Conservation (phyloP, 2,797 vertebrate genomes). For the Neosalanx taihuensis region DNA sequence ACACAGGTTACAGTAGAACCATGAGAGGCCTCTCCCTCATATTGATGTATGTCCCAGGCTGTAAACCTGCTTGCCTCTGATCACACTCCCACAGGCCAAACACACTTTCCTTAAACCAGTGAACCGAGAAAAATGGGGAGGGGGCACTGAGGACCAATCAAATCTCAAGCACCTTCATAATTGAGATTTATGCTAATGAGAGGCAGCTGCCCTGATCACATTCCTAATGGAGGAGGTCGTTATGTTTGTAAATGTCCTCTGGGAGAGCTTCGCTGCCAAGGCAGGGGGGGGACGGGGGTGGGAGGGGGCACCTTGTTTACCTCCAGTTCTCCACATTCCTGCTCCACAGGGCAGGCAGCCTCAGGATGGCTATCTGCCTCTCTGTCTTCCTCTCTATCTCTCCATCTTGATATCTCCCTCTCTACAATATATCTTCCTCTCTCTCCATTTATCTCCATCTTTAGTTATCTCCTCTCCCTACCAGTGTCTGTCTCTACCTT, state of each 20-base stretch:
- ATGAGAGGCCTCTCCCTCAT: constrained; percentile 23
- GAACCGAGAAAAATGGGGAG: constrained; percentile 23
- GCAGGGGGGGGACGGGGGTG: neutral
- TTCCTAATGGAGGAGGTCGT: constrained; percentile 35
- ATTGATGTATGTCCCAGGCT: constrained; percentile 16
- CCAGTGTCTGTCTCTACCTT: neutral
- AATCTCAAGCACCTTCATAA: constrained; percentile 34
- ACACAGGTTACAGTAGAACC: constrained; percentile 33
- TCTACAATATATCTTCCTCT: neutral
- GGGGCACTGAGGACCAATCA: constrained; percentile 27
- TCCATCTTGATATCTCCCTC: neutral
- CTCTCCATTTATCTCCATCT: constrained; percentile 13
- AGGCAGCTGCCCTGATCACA: constrained; percentile 37
- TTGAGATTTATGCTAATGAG: constrained; percentile 39
- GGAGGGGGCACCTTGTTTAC: constrained; percentile 15
- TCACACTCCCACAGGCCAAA: constrained; percentile 14
- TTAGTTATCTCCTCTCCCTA: neutral
- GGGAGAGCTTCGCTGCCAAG: neutral
- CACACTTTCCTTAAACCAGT: constrained; percentile 21
- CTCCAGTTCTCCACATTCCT: constrained; percentile 22
- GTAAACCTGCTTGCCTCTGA: constrained; percentile 8
- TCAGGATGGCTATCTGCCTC: constrained; percentile 8
- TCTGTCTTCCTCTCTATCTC: constrained; percentile 16
- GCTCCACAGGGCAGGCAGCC: constrained; percentile 18
- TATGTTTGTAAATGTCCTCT: constrained; percentile 14